phyloP scores from a whole-genome alignment of 2,888 invertebrate genomes.

The Pinctada fucata region DNA sequence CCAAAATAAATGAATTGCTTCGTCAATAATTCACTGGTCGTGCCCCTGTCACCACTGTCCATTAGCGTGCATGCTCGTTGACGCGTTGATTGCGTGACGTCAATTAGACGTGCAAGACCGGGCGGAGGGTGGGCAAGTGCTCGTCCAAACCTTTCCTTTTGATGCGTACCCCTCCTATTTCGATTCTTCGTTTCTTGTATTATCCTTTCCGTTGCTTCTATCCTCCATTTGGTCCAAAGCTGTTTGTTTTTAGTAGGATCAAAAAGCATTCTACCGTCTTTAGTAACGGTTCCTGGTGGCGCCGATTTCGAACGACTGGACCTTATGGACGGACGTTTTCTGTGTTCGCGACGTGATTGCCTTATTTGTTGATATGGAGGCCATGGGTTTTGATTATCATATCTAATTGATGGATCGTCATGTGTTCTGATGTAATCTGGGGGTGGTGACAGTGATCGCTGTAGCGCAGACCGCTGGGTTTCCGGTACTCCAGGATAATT shows the following conservation, averaged over 20 bases:
- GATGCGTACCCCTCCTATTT: background rate
- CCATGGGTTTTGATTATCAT: too few relatives aligned
- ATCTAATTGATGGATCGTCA: too few relatives aligned
- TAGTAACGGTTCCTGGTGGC: background rate
- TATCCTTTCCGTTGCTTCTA: constrained; percentile 34
- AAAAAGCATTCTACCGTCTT: too few relatives aligned
- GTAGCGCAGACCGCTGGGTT: too few relatives aligned
- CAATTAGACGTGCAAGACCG: constrained; percentile 10
- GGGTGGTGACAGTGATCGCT: too few relatives aligned
- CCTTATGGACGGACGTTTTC: constrained; percentile 2
- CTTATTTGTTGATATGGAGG: too few relatives aligned
- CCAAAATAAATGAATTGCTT: constrained; percentile 38
- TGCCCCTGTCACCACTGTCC: background rate
- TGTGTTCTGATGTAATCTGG: too few relatives aligned
- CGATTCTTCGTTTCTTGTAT: constrained; percentile 14
- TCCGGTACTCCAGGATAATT: too few relatives aligned
- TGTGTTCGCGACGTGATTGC: background rate
- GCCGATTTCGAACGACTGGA: constrained; percentile 20
- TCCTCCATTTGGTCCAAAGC: constrained; percentile 40
- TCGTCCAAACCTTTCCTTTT: background rate
- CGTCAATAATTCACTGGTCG: constrained; percentile 21
- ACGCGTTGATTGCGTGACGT: constrained; percentile 19
- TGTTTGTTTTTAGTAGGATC: constrained; percentile 31
- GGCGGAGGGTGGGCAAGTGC: constrained; percentile 2
- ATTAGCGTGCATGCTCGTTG: constrained; percentile 17